Conservation (phyloP, 2,888 invertebrate genomes). For the Andrena dorsata region DNA sequence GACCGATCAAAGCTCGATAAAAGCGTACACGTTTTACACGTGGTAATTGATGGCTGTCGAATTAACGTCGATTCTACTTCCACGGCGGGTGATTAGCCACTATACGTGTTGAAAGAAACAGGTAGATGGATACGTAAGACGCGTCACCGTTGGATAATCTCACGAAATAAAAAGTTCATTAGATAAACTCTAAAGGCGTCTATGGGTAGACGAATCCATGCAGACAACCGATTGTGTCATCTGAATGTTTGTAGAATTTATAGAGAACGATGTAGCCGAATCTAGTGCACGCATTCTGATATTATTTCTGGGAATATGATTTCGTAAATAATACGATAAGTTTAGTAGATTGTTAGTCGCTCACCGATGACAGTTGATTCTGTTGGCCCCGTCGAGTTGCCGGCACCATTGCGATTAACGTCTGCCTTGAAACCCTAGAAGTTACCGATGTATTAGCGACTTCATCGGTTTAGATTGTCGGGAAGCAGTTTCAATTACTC, state of each 20-base stretch:
- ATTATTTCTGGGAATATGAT: neutral
- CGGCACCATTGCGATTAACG: conserved; percentile 18
- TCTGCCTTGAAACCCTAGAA: neutral
- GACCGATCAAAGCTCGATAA: conserved; percentile 28
- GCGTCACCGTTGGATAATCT: neutral
- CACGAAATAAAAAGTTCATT: neutral
- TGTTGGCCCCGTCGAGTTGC: too few species aligned
- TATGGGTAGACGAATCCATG: neutral
- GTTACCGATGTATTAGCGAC: neutral
- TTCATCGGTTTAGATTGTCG: conserved; percentile 13
- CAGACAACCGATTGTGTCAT: neutral
- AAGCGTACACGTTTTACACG: neutral
- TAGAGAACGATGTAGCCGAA: neutral
- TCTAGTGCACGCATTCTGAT: too few species aligned
- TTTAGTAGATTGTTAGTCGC: conserved; percentile 1
- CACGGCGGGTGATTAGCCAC: neutral
- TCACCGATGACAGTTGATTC: conserved; percentile 13
- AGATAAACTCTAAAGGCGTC: neutral
- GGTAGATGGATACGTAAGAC: too few species aligned
- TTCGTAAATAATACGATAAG: neutral
- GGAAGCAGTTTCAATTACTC: neutral
- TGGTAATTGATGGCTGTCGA: neutral
- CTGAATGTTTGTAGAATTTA: neutral
- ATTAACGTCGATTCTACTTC: neutral
- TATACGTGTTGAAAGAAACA: neutral